phyloP scores from a whole-genome alignment of 2,113 vertebrate species.

The Cepphus grylle region DNA sequence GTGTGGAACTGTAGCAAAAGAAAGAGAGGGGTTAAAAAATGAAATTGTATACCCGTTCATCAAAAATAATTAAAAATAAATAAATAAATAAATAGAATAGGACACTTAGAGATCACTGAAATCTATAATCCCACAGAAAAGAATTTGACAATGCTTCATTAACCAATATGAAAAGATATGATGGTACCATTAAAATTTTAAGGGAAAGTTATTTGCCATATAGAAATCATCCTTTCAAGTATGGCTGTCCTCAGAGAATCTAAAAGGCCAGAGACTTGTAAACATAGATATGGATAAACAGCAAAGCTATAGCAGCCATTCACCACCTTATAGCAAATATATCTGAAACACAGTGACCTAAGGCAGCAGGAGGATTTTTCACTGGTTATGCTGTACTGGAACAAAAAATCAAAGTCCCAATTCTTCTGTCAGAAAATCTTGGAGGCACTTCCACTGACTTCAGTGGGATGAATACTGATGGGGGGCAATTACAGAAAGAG shows the following conservation, averaged over 20 bases:
- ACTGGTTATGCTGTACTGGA: background rate
- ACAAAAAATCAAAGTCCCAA: background rate
- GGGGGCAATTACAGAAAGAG: background rate
- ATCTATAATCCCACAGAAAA: background rate
- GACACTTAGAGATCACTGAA: background rate
- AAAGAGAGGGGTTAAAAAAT: background rate
- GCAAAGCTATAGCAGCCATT: background rate
- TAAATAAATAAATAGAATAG: too few relatives aligned
- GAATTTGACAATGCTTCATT: fast-evolving
- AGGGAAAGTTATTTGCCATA: background rate
- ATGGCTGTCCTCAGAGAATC: background rate
- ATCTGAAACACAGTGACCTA: background rate
- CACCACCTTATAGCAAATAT: background rate
- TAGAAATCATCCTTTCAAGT: background rate
- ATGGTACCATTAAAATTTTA: background rate
- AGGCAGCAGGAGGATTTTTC: background rate
- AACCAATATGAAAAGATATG: background rate
- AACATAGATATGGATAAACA: background rate
- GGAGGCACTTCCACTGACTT: background rate
- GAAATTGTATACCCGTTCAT: background rate
- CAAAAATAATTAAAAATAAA: background rate
- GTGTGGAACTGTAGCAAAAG: background rate
- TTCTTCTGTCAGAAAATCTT: background rate
- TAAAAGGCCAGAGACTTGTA: background rate
- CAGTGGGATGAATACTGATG: background rate